Base-by-base conservation (phyloP, 2,888 invertebrate species). In the Conchocele bisecta region DNA sequence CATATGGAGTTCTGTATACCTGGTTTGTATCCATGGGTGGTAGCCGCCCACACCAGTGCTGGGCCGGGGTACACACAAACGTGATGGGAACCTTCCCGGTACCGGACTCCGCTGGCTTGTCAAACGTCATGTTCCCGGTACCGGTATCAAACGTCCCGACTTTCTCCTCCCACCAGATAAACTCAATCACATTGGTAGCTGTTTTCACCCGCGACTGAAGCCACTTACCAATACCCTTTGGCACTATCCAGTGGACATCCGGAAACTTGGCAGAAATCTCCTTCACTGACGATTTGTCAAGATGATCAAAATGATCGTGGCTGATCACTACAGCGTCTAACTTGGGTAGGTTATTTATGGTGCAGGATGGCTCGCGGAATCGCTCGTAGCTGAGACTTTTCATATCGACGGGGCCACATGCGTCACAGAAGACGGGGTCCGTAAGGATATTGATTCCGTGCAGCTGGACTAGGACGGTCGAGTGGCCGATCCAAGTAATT, bases 21-120 rank as follows among this genome's bases (percentile, higher is more conserved):
- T n/a, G n/a, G n/a, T n/a, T n/a, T n/a, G n/a, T n/a, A n/a, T n/a
- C n/a, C n/a, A n/a, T n/a, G n/a, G n/a, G n/a, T n/a, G n/a, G n/a
- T n/a, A n/a, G n/a, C n/a, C 93, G 82, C 54, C 86, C 86, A 51
- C 91, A 90, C 93, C 93, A 93, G 81, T 93, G 93, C 72, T 93
- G 92, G 15, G 92, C 88, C 2, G 93, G 93, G 3, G 92, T 88
- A 72, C 91, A 92, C 35, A 87, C 87, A 76, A 93, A 86, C 35
- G 17, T 46, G 20, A 78, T 59, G 15, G 26, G 11, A 15, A 17
- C 46, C 11, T n/a, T 42, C 20, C 54, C 31, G n/a, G n/a, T n/a
- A n/a, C n/a, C n/a, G n/a, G n/a, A n/a, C n/a, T n/a, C n/a, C n/a
- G n/a, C n/a, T n/a, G n/a, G n/a, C n/a, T n/a, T n/a, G n/a, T n/a